A percentile compares a stretch with the other conserved stretches of the same genome.
phyloP scores from a whole-genome alignment of 2,113 vertebrate genomes.

The Psettodes erumei region DNA sequence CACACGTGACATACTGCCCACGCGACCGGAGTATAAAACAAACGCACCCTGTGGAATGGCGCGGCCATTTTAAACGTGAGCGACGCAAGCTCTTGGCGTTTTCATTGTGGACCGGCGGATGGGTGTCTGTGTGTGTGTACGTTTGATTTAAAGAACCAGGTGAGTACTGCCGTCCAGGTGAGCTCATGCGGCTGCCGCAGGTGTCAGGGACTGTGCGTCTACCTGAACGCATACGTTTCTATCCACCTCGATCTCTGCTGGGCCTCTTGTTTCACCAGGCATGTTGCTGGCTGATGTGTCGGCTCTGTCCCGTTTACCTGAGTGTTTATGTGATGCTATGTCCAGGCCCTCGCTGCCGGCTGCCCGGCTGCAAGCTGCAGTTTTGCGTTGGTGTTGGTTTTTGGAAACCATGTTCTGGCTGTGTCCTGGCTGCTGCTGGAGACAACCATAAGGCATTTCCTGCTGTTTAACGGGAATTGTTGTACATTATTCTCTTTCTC shows the following conservation, averaged over 20 bases:
- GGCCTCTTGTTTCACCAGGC: too few relatives aligned
- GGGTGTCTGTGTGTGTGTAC: too few relatives aligned
- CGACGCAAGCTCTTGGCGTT: not conserved
- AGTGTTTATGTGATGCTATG: not conserved
- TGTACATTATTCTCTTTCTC: too few relatives aligned
- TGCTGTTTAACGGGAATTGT: too few relatives aligned
- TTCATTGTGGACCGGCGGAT: too few relatives aligned
- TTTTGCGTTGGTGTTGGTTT: not conserved
- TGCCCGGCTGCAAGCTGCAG: not conserved
- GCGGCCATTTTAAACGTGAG: not conserved
- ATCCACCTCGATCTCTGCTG: not conserved
- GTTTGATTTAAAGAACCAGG: too few relatives aligned
- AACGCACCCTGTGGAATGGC: not conserved
- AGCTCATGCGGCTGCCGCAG: too few relatives aligned
- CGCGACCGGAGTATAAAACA: not conserved
- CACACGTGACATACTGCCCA: not conserved
- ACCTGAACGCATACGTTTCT: too few relatives aligned
- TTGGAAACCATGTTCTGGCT: not conserved
- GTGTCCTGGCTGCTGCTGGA: not conserved
- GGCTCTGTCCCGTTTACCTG: not conserved
- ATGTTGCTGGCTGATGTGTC: conserved; percentile 4
- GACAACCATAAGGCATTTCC: not conserved
- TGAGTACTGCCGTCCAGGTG: too few relatives aligned
- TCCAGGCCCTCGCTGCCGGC: not conserved
- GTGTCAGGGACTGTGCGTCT: too few relatives aligned